phyloP scores from a whole-genome alignment of 2,113 vertebrate species.

The Herpailurus yagouaroundi region DNA sequence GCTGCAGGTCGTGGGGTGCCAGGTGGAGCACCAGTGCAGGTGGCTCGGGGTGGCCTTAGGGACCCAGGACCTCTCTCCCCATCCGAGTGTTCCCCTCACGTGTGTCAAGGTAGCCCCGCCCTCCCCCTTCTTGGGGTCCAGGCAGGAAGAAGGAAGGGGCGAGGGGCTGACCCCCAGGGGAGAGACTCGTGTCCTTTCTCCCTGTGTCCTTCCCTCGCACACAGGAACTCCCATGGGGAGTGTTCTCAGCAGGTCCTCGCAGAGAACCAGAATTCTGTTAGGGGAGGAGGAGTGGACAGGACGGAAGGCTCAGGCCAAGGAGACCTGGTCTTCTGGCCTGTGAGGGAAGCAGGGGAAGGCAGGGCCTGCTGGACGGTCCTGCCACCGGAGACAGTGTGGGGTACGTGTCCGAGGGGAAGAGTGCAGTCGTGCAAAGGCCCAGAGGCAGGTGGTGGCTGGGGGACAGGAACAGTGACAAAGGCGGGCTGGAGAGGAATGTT shows the following conservation, averaged over 20 bases:
- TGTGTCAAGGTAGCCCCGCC: neutral
- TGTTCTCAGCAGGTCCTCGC: neutral
- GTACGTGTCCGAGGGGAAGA: accelerated
- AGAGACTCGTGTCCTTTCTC: neutral
- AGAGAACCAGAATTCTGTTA: neutral
- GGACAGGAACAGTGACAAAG: neutral
- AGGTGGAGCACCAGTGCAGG: neutral
- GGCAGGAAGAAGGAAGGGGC: neutral
- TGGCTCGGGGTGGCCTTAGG: neutral
- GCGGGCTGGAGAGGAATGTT: neutral
- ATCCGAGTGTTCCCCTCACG: neutral
- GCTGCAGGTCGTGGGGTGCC: neutral
- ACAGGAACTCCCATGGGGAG: accelerated
- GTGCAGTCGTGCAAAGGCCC: neutral
- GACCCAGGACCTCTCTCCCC: too few relatives aligned
- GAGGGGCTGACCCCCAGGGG: neutral
- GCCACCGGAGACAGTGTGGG: neutral
- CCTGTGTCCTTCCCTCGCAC: neutral
- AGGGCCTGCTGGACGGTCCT: neutral
- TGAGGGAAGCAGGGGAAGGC: neutral
- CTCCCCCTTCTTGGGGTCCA: neutral
- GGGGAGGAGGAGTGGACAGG: neutral
- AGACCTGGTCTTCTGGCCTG: too few relatives aligned
- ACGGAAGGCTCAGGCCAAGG: neutral
- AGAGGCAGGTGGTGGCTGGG: neutral